These are phyloP conservation scores for Brachionus rubens DNA, from an alignment of 1,140 invertebrate genomes.

Conservation along the genomic window DNA sequence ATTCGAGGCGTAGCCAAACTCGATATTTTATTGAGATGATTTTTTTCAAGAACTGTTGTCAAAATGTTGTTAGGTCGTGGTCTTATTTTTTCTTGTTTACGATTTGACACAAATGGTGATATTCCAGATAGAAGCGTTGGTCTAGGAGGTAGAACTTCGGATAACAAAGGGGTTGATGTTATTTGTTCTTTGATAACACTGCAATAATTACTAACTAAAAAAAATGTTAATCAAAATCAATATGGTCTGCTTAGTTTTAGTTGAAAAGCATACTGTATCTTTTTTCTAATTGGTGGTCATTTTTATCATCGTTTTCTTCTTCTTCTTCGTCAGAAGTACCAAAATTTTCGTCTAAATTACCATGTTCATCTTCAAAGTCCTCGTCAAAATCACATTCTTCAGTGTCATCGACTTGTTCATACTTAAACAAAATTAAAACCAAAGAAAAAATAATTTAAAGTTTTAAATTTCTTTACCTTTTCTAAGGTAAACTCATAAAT, in stretches of 20 bases:
- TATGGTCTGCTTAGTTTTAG: too few relatives aligned
- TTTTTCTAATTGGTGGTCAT: not conserved
- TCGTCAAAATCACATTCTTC: not conserved
- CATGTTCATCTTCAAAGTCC: not conserved
- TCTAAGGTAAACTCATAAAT: not conserved
- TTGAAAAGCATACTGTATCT: too few relatives aligned
- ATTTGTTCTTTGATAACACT: not conserved
- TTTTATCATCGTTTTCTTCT: not conserved
- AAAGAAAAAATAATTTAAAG: not conserved
- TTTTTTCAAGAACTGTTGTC: not conserved
- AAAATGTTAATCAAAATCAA: too few relatives aligned
- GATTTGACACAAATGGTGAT: not conserved
- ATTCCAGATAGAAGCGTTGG: slow-evolving; percentile 13
- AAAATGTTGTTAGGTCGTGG: not conserved
- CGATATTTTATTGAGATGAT: slow-evolving; percentile 16
- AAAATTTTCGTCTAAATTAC: not conserved
- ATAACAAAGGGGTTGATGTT: slow-evolving; percentile 1
- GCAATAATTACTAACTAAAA: slow-evolving; percentile 1
- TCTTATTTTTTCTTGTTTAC: not conserved
- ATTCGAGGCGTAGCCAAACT: not conserved
- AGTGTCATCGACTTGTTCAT: not conserved
- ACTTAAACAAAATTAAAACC: not conserved
- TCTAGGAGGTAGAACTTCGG: not conserved
- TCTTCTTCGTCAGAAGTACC: not conserved
- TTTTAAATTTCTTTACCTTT: not conserved